These are phyloP conservation scores for Sorex fumeus DNA, from an alignment of 2,113 vertebrate species.

Conservation along the genomic window DNA sequence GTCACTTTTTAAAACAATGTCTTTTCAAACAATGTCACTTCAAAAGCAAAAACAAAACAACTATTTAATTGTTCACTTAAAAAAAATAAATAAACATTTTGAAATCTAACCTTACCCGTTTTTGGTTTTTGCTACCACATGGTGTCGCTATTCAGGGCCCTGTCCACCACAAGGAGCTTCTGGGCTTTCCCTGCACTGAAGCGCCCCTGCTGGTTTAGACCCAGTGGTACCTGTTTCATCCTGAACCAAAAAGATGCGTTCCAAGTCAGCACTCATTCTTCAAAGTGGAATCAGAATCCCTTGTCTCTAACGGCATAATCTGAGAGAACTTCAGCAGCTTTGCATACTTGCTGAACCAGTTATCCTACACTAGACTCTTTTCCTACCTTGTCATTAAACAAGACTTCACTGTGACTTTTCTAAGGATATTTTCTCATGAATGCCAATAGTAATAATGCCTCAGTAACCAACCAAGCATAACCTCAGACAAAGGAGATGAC, in stretches of 20 bases:
- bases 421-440: neutral
- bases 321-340: neutral
- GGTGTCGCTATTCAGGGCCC: neutral
- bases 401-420: constrained; percentile 23
- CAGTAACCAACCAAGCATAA: constrained; percentile 4
- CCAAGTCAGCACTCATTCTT: neutral
- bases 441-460: neutral
- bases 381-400: neutral
- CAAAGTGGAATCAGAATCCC: neutral
- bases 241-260: neutral
- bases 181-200: neutral
- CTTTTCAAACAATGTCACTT: no score
- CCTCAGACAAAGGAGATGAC: constrained; percentile 1
- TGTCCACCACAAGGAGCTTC: neutral
- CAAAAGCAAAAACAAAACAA: no score
- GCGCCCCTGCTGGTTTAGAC: neutral
- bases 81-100: neutral
- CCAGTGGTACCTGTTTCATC: neutral
- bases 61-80: neutral
- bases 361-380: neutral
- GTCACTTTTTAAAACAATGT: no score
- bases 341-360: neutral
- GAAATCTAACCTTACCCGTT: neutral
- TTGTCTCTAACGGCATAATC: neutral
- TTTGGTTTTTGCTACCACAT: neutral